Evolutionary conservation across 2,888 invertebrate genomes (phyloP).

Genomic region (Hartigia nigra): DNA sequence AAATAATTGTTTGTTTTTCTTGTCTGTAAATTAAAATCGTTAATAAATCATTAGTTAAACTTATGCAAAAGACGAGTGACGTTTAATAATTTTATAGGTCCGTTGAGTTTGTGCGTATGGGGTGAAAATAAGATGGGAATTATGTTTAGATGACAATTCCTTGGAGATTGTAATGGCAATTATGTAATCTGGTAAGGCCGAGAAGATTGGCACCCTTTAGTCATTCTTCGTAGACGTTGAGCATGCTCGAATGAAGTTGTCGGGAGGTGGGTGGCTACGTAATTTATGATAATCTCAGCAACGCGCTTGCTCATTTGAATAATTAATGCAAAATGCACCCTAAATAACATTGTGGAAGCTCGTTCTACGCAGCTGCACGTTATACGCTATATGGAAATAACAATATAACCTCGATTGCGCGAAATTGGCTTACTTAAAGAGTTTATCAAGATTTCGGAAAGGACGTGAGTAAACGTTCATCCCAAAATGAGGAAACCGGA

Average conservation of each 20-base stretch:
- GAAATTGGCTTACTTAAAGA: constrained; percentile 49
- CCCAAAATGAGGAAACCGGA: background rate
- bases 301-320: constrained; percentile 57
- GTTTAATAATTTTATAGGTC: background rate
- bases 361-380: constrained; percentile 58
- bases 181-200: background rate
- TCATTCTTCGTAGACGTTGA: constrained; percentile 14
- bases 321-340: constrained; percentile 64
- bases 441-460: constrained; percentile 52
- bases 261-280: constrained; percentile 40
- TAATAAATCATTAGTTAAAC: background rate
- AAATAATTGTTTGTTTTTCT: background rate
- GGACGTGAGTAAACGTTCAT: background rate
- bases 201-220: background rate
- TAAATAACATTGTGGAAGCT: constrained; percentile 57
- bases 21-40: background rate
- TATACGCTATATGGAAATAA: constrained; percentile 26
- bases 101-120: background rate
- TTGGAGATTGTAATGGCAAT: background rate
- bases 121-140: background rate
- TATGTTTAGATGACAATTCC: background rate
- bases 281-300: constrained; percentile 59
- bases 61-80: background rate
- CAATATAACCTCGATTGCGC: constrained; percentile 55
- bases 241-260: constrained; percentile 37